Base-by-base conservation (phyloP, 2,113 vertebrate species). In the Dasyornis broadbenti region DNA sequence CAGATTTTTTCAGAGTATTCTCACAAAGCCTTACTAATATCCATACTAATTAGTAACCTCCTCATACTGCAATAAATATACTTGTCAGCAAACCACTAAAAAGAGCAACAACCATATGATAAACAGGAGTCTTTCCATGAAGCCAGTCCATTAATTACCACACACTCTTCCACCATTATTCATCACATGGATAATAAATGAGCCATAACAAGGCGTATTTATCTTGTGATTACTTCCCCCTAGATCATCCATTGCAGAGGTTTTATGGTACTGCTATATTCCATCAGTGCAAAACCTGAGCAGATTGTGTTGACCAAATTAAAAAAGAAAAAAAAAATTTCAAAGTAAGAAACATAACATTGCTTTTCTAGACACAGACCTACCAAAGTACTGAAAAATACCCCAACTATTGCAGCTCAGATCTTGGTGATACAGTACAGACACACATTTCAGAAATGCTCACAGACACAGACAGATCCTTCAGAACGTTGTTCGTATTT, bases 201-300 rank as follows among this genome's bases (percentile, higher is more conserved):
- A 95, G 50, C 59, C 80, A 47, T 59, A 88, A 70, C 33, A 92
- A 86, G 59, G 64, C 89, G 91, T 95, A 77, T 90, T 61, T 81
- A 47, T 86, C 54, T 78, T 86, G 24, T 52, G 21, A 89, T 80
- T 78, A 80, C 56, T 89, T 86, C 17, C 27, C 47, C 27, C 35
- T 44, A 78, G 47, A 83, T 50, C 14, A 14, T 59, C 56, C 81
- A 44, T 26, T 68, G 76, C 40, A 78, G 54, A 73, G 27, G 20
- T 73, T 90, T 86, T 61, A 45, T 47, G n/a, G 22, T n/a, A 47
- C 26, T 21, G 35, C 23, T 61, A 4, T 35, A 77, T 59, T 84
- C 57, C 42, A 83, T 50, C 82, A 81, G 47, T 3, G 63, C 47
- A 80, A 90, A 88, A 45, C 11, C 15, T 20, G 12, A 49, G 37